These are phyloP conservation scores for Drosophila subsilvestris DNA, from an alignment of 2,888 invertebrate species.

Conservation along the genomic window DNA sequence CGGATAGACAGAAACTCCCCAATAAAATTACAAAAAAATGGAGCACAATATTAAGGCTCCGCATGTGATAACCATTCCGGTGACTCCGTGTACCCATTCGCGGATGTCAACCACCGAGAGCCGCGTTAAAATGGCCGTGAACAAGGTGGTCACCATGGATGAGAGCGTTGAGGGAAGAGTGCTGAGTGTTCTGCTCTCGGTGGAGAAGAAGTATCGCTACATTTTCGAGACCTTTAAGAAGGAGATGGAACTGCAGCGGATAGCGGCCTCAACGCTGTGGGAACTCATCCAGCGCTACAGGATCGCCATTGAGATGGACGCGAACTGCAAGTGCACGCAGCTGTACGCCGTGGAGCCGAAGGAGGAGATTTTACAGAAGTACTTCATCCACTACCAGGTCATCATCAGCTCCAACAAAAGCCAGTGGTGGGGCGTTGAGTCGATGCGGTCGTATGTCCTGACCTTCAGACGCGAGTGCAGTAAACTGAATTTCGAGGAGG, in stretches of 20 bases:
- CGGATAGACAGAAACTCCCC: neutral
- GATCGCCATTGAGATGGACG: conserved; percentile 46
- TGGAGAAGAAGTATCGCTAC: conserved; percentile 63
- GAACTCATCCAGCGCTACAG: conserved; percentile 64
- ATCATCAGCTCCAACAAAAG: conserved; percentile 55
- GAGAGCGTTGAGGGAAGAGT: conserved; percentile 29
- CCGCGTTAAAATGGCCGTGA: neutral
- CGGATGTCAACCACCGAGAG: conserved; percentile 16
- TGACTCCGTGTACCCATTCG: neutral
- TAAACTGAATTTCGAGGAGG: conserved; percentile 50
- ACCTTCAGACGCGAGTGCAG: conserved; percentile 56
- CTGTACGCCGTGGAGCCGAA: conserved; percentile 49
- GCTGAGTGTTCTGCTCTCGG: conserved; percentile 43
- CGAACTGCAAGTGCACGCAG: conserved; percentile 56
- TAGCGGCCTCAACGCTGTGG: conserved; percentile 61
- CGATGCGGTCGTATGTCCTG: conserved; percentile 51
- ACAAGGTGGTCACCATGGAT: neutral
- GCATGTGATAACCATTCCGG: conserved; percentile 5
- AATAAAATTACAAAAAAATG: neutral
- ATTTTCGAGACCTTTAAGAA: conserved; percentile 49
- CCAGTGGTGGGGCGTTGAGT: conserved; percentile 37
- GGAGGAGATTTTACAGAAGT: conserved; percentile 65
- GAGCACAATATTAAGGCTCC: neutral
- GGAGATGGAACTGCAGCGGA: conserved; percentile 68
- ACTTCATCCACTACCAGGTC: conserved; percentile 58